Base-by-base conservation (phyloP, 2,888 invertebrate genomes). In the Yponomeuta sedellus region DNA sequence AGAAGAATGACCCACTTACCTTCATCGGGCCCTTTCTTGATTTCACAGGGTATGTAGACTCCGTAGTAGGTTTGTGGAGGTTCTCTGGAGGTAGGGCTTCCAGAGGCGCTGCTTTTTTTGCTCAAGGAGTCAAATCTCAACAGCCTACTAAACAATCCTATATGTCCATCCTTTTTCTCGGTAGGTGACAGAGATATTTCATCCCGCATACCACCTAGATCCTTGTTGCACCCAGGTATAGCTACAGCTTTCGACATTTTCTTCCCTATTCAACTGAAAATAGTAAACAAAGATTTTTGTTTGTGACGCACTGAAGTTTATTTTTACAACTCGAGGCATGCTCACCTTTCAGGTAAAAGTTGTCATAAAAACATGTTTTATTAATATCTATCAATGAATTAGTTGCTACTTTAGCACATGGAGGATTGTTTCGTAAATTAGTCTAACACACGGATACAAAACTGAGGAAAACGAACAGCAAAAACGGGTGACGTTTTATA, bases 1-100 rank as follows among this genome's bases (percentile, higher is more conserved):
- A 52, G 12, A 16, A 16, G 44, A 19, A 25, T 57, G 19, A 58
- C 64, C 68, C 16, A 71, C 68, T 72, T 77, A 89, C 91, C 90
- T 89, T 91, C 91, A 78, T 92, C 91, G 2, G 88, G 86, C 57
- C 88, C 91, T 74, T 89, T 88, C 69, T 91, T 91, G 34, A 89
- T 83, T 80, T 92, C 92, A 71, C 89, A 91, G n/a, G 92, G 91
- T 74, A 92, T 91, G 69, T 89, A 92, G n/a, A 92, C 92, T 70
- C 89, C 92, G 73, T 90, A 92, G 69, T 86, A 92, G 0, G 80
- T 87, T 4, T 75, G 75, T 1, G 82, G 78, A 2, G 90, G 83
- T 62, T 87, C 87, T 19, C 75, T 71, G 12, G 73, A 70, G 52
- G 81, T 79, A 4, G 88, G 85, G 64, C 82, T 87, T 22, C 77